Conservation (phyloP, 2,113 vertebrate genomes). For the Sinosuthora webbiana region DNA sequence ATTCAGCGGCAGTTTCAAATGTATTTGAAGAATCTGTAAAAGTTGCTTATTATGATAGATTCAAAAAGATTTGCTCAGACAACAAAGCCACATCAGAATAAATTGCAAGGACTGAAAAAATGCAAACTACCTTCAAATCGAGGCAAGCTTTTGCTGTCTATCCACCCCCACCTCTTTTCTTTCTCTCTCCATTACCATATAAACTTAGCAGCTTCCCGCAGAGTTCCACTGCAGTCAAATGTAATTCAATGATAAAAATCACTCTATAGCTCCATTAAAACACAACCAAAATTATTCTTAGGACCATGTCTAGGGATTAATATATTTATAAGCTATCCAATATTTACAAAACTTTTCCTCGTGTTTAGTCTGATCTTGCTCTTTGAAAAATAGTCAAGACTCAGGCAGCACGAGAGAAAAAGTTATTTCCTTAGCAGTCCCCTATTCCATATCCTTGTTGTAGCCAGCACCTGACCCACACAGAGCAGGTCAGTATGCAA, state of each 20-base stretch:
- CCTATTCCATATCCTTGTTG: not conserved
- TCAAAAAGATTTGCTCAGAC: conserved; percentile 64
- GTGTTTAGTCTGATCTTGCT: not conserved
- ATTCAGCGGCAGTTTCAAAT: conserved; percentile 62
- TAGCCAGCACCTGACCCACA: not conserved
- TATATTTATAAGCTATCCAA: conserved; percentile 35
- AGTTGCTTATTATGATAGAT: conserved; percentile 66
- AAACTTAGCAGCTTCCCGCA: conserved; percentile 30
- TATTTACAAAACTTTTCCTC: not conserved
- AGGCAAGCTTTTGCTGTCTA: not conserved
- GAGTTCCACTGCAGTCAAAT: conserved; percentile 18
- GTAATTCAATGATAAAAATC: conserved; percentile 54
- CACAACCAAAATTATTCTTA: conserved; percentile 61
- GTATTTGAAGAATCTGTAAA: conserved; percentile 62
- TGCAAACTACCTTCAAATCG: conserved; percentile 23
- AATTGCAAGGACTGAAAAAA: conserved; percentile 55
- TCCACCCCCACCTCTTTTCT: not conserved
- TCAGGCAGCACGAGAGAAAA: not conserved
- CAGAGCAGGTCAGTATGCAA: not conserved
- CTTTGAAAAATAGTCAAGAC: not conserved
- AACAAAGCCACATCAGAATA: conserved; percentile 53
- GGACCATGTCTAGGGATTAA: conserved; percentile 19
- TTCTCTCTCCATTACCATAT: not conserved
- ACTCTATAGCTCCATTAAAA: conserved; percentile 38
- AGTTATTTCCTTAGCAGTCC: not conserved